These are phyloP conservation scores for Eidolon dupreanum DNA, from an alignment of 2,797 vertebrate species.

Conservation along the genomic window DNA sequence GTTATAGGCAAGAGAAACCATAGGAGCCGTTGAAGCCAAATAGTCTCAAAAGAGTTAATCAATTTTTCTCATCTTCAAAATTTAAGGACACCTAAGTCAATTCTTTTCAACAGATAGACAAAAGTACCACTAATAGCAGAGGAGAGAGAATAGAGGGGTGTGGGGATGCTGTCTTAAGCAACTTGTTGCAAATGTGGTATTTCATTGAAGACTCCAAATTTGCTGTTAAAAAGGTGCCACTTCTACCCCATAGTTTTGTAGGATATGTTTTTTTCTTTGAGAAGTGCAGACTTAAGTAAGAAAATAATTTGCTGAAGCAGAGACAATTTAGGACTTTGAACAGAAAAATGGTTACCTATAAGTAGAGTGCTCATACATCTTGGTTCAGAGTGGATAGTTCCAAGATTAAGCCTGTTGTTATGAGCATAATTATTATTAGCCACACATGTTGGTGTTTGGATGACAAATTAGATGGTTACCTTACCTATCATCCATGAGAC, in stretches of 20 bases:
- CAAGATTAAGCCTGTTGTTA: neutral
- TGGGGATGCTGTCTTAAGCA: neutral
- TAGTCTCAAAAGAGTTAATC: neutral
- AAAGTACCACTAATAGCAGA: neutral
- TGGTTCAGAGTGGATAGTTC: neutral
- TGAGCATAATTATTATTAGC: neutral
- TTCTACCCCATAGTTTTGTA: neutral
- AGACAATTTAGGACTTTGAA: neutral
- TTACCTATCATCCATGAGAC: neutral
- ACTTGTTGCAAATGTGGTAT: neutral
- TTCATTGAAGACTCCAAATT: neutral
- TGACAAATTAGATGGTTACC: neutral
- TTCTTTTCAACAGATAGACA: conserved; percentile 5
- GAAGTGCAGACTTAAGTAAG: neutral
- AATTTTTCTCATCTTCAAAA: conserved; percentile 35
- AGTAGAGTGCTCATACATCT: neutral
- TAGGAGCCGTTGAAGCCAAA: neutral
- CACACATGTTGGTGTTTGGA: neutral
- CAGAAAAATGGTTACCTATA: neutral
- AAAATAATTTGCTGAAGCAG: neutral
- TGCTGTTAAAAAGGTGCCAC: neutral
- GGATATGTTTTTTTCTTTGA: neutral
- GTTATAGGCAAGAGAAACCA: neutral
- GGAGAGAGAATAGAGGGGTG: neutral
- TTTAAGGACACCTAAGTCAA: neutral